Evolutionary conservation across 1,140 invertebrate genomes (phyloP).

Genomic region (Lepidurus apus): DNA sequence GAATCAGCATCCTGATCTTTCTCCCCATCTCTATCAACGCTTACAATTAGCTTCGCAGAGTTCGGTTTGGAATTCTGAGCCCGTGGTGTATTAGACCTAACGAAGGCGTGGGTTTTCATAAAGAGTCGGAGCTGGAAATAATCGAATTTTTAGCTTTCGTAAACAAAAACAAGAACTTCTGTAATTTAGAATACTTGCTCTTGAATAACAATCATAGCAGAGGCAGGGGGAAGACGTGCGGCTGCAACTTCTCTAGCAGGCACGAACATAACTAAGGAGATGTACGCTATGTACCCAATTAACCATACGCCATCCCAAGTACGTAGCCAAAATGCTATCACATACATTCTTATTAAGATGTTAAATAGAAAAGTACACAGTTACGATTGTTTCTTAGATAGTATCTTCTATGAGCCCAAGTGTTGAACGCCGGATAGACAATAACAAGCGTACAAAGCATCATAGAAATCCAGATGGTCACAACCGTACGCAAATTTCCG

Average conservation of each 20-base stretch:
- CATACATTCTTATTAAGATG: not conserved
- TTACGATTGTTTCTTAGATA: not conserved
- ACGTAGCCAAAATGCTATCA: slow-evolving; percentile 37
- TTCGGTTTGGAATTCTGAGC: slow-evolving; percentile 42
- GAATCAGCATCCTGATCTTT: slow-evolving; percentile 38
- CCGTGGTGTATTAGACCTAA: slow-evolving; percentile 59
- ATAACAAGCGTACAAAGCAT: slow-evolving; percentile 48
- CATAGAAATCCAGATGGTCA: slow-evolving; percentile 55
- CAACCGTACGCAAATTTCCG: slow-evolving; percentile 51
- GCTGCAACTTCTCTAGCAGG: slow-evolving; percentile 50
- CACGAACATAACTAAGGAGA: slow-evolving; percentile 44
- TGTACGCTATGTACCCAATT: slow-evolving; percentile 24
- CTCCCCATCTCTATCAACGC: not conserved
- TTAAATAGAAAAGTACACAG: not conserved
- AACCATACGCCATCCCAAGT: slow-evolving; percentile 44
- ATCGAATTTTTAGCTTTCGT: no score
- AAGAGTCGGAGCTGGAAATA: slow-evolving; percentile 62
- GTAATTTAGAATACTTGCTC: slow-evolving; percentile 50
- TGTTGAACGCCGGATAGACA: slow-evolving; percentile 48
- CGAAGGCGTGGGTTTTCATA: slow-evolving; percentile 81
- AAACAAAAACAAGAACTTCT: not conserved
- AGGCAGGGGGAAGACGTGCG: slow-evolving; percentile 55
- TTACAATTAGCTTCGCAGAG: not conserved
- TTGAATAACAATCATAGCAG: slow-evolving; percentile 52
- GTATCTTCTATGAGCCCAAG: slow-evolving; percentile 43